phyloP scores from a whole-genome alignment of 1,140 invertebrate genomes.

The Brachionus rubens region DNA sequence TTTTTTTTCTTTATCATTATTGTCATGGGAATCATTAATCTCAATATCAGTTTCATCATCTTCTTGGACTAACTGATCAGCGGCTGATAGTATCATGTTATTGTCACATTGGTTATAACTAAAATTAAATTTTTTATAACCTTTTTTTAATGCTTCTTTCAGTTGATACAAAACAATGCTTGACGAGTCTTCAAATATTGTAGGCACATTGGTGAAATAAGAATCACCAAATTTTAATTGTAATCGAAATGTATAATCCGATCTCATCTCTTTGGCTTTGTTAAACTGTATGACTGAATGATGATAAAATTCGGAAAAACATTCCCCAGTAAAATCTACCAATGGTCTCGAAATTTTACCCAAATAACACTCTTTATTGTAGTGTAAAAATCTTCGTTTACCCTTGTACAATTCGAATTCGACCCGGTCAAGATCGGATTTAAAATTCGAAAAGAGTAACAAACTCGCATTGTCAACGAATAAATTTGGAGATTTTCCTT shows the following conservation, averaged over 20 bases:
- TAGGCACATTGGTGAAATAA: slow-evolving; percentile 19
- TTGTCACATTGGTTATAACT: neutral
- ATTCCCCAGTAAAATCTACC: neutral
- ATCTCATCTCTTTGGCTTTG: slow-evolving; percentile 32
- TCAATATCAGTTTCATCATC: neutral
- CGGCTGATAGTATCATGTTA: neutral
- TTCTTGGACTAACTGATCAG: neutral
- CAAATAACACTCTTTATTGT: neutral
- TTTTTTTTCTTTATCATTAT: neutral
- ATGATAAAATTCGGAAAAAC: slow-evolving; percentile 10
- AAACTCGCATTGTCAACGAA: neutral
- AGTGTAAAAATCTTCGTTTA: neutral
- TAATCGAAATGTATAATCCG: neutral
- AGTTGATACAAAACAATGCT: neutral
- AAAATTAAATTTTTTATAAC: neutral
- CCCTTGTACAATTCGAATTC: slow-evolving; percentile 25
- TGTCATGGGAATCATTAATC: neutral
- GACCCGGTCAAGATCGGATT: neutral
- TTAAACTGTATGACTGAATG: slow-evolving; percentile 17
- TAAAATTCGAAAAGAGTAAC: neutral
- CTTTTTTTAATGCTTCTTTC: neutral
- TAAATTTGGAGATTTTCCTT: neutral
- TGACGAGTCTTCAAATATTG: neutral
- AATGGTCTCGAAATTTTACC: neutral
- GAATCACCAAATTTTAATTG: slow-evolving; percentile 20